These are phyloP conservation scores for Tragelaphus buxtoni DNA, from an alignment of 2,113 vertebrate genomes.

Conservation along the genomic window DNA sequence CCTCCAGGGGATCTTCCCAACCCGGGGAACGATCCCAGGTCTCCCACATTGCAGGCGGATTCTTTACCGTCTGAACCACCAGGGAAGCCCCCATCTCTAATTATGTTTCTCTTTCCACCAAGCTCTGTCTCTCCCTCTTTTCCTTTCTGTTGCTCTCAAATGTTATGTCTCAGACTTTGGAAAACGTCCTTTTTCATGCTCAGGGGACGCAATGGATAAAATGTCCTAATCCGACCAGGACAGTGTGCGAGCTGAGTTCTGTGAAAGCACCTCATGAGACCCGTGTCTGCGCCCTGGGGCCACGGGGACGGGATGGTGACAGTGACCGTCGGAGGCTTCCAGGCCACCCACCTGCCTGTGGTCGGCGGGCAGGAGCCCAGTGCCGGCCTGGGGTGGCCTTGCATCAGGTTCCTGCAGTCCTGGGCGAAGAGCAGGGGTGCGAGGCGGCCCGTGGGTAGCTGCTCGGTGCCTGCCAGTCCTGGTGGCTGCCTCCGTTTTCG, in stretches of 20 bases:
- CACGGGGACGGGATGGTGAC: fast-evolving
- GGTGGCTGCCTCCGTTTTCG: background rate
- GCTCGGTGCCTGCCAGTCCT: background rate
- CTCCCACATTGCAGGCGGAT: background rate
- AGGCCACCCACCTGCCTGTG: background rate
- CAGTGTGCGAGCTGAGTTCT: fast-evolving
- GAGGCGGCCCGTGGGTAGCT: fast-evolving
- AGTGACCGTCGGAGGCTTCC: fast-evolving
- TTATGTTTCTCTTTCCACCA: background rate
- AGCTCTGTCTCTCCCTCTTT: no score
- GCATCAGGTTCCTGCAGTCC: background rate
- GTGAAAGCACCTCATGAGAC: background rate
- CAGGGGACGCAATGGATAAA: background rate
- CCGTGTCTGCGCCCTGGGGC: background rate
- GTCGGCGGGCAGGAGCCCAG: background rate
- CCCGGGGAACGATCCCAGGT: background rate
- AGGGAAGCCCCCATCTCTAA: background rate
- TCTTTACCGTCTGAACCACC: background rate
- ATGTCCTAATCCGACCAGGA: background rate
- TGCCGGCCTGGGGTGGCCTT: background rate
- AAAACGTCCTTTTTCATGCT: background rate
- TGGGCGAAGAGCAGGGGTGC: fast-evolving
- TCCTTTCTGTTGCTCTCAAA: background rate
- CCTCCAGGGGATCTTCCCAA: background rate
- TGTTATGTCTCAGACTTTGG: background rate